Conservation (phyloP, 2,797 vertebrate species). For the Danionella dracula region DNA sequence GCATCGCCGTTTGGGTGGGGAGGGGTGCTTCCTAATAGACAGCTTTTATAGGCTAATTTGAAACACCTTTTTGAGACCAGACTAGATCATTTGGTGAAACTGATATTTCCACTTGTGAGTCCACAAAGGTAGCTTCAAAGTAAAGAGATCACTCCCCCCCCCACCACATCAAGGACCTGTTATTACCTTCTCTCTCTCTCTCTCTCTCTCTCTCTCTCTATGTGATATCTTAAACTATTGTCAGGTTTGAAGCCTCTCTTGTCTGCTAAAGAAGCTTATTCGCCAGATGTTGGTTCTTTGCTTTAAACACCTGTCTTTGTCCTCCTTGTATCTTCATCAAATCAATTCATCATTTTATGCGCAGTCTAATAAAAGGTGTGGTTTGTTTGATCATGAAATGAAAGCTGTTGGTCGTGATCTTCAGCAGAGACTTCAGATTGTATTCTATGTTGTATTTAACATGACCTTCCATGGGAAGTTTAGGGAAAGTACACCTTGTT, state of each 20-base stretch:
- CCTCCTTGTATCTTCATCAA: conserved; percentile 14
- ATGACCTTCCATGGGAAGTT: conserved; percentile 3
- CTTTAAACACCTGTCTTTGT: conserved; percentile 16
- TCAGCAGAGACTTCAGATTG: too few species aligned
- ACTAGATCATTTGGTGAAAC: conserved; percentile 41
- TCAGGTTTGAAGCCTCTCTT: conserved; percentile 32
- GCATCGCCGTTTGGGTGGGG: not conserved
- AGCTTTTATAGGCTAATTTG: conserved; percentile 30
- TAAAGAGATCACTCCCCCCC: conserved; percentile 29
- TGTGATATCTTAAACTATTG: conserved; percentile 50
- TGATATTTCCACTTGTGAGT: conserved; percentile 47
- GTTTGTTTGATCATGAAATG: not conserved
- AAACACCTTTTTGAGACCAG: conserved; percentile 43
- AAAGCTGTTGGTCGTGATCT: too few species aligned
- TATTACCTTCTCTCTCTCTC: conserved; percentile 38
- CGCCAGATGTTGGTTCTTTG: conserved; percentile 29
- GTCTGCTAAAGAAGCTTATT: conserved; percentile 24
- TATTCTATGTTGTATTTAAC: too few species aligned
- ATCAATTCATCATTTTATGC: too few species aligned
- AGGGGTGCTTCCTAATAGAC: conserved; percentile 9
- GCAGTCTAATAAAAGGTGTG: not conserved
- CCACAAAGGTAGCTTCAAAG: conserved; percentile 45
- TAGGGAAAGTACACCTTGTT: not conserved
- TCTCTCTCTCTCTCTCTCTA: conserved; percentile 29
- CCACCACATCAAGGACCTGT: conserved; percentile 48